These are phyloP conservation scores for Craseonycteris thonglongyai DNA, from an alignment of 2,113 vertebrate genomes.

Conservation along the genomic window DNA sequence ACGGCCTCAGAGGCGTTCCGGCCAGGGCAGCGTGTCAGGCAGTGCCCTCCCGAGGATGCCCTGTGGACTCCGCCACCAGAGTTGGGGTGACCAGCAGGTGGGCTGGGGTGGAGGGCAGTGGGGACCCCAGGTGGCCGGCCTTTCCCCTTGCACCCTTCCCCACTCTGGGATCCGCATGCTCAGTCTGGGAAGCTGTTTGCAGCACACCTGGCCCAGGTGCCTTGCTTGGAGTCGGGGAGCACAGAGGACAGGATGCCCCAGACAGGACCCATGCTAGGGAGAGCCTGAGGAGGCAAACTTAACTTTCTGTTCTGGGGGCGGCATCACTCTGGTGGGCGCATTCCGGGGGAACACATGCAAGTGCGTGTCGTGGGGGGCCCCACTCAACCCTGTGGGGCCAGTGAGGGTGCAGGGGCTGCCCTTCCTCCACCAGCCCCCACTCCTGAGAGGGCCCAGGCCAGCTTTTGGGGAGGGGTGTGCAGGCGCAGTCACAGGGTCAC, in stretches of 20 bases:
- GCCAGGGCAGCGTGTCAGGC: neutral
- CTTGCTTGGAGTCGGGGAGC: neutral
- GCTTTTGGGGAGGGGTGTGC: neutral
- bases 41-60: neutral
- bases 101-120: neutral
- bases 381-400: neutral
- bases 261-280: neutral
- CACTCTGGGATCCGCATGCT: neutral
- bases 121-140: neutral
- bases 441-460: neutral
- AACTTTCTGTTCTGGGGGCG: neutral
- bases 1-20: no score
- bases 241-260: neutral
- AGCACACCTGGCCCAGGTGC: neutral
- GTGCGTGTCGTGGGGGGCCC: neutral
- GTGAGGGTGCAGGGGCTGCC: neutral
- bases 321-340: neutral
- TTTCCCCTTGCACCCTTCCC: no score
- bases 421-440: neutral
- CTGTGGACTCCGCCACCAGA: neutral
- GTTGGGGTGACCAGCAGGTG: neutral
- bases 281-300: neutral
- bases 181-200: neutral
- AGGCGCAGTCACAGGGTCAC: neutral
- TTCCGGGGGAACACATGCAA: neutral